These are phyloP conservation scores for Rapana venosa DNA, from an alignment of 2,888 invertebrate species.

Conservation along the genomic window DNA sequence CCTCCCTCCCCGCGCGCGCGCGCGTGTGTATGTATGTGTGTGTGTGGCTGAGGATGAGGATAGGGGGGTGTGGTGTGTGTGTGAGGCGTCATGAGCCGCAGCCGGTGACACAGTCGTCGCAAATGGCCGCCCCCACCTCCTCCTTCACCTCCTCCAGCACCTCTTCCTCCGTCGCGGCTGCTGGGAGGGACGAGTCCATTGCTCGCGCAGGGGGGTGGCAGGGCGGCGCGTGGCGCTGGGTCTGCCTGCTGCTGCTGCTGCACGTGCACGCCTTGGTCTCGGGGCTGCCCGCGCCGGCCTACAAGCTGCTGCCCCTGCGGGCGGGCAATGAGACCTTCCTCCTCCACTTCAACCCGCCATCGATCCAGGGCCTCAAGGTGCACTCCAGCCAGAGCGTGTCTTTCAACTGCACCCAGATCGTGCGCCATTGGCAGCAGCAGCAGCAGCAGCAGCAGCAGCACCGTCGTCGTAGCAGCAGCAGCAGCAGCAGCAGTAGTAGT, in stretches of 20 bases:
- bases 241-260: not conserved
- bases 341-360: slow-evolving; percentile 67
- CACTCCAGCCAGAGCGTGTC: slow-evolving; percentile 67
- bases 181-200: not conserved
- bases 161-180: not conserved
- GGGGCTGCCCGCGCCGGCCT: slow-evolving; percentile 14
- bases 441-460: slow-evolving; percentile 12
- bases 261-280: not conserved
- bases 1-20: not conserved
- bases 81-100: slow-evolving; percentile 15
- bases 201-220: not conserved
- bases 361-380: slow-evolving; percentile 67
- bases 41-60: not conserved
- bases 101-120: not conserved
- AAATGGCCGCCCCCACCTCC: not conserved
- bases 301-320: slow-evolving; percentile 46
- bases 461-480: too few relatives aligned
- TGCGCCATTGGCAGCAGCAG: not conserved
- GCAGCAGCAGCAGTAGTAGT: not conserved
- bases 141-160: too few relatives aligned
- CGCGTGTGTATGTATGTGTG: not conserved
- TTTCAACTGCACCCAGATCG: slow-evolving; percentile 60
- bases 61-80: not conserved
- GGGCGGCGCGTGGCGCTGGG: not conserved
- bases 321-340: slow-evolving; percentile 65